These are phyloP conservation scores for Sesia apiformis DNA, from an alignment of 2,888 invertebrate species.

Conservation along the genomic window DNA sequence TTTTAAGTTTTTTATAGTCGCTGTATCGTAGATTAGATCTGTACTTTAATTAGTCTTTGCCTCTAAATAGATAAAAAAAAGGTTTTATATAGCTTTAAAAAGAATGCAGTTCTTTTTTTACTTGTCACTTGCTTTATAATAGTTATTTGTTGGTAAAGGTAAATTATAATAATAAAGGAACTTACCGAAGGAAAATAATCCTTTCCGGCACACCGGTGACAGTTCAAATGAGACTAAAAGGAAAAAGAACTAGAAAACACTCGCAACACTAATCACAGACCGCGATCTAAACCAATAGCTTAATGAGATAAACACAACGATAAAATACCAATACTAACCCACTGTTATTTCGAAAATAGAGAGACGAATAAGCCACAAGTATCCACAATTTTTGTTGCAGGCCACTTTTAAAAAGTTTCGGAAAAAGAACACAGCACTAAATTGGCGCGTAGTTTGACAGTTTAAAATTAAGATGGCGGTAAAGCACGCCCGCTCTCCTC, in stretches of 20 bases:
- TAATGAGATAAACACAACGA: slow-evolving; percentile 15
- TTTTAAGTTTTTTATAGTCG: not conserved
- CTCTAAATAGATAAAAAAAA: too few species aligned
- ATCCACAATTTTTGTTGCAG: not conserved
- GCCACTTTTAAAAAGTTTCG: not conserved
- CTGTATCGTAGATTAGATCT: too few species aligned
- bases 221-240: slow-evolving; percentile 23
- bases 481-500: slow-evolving; percentile 34
- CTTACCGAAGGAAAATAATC: slow-evolving; percentile 25
- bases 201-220: slow-evolving; percentile 26
- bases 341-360: not conserved
- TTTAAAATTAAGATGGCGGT: slow-evolving; percentile 38
- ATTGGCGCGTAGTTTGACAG: slow-evolving; percentile 51
- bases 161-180: slow-evolving; percentile 7
- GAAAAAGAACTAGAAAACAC: slow-evolving; percentile 23
- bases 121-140: too few species aligned
- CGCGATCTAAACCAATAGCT: slow-evolving; percentile 11
- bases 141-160: not conserved
- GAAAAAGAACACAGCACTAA: slow-evolving; percentile 22
- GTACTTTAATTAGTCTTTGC: too few species aligned
- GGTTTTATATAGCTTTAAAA: too few species aligned
- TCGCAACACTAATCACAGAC: slow-evolving; percentile 35
- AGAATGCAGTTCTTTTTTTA: too few species aligned
- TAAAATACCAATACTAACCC: slow-evolving; percentile 5
- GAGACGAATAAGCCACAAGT: not conserved